These are phyloP conservation scores for Zaprionus inermis DNA, from an alignment of 1,140 invertebrate genomes.

Conservation along the genomic window DNA sequence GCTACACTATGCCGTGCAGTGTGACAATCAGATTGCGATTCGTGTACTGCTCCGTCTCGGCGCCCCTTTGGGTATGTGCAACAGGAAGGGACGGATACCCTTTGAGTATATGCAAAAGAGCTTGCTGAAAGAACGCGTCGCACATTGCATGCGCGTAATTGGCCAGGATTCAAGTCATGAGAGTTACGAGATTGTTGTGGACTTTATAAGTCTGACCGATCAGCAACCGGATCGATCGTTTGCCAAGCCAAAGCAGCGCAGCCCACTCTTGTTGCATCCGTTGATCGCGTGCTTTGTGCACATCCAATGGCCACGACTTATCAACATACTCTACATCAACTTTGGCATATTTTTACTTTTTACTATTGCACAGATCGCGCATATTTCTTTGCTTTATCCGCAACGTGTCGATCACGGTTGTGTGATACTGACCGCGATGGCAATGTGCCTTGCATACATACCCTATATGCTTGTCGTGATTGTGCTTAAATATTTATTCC, in stretches of 20 bases:
- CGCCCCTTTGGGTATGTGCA: background rate
- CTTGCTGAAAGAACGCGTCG: slow-evolving; percentile 3
- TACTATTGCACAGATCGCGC: background rate
- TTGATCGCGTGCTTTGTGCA: slow-evolving; percentile 13
- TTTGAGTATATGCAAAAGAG: slow-evolving; percentile 10
- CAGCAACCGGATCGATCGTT: background rate
- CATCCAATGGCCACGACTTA: slow-evolving; percentile 8
- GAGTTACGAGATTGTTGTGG: slow-evolving; percentile 4
- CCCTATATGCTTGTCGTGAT: background rate
- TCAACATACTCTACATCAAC: background rate
- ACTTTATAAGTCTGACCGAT: slow-evolving; percentile 15
- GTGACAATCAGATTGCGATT: slow-evolving; percentile 19
- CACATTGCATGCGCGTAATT: slow-evolving; percentile 5
- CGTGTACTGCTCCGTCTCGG: background rate
- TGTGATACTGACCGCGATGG: background rate
- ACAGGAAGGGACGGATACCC: no score
- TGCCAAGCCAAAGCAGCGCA: background rate
- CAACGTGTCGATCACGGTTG: background rate
- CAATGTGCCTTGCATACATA: background rate
- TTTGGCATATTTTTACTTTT: background rate
- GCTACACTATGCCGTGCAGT: slow-evolving; percentile 5
- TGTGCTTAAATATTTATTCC: background rate
- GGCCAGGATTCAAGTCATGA: background rate
- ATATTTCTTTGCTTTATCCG: slow-evolving; percentile 5
- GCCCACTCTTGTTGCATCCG: slow-evolving; percentile 10